Percentiles rank a stretch among this genome's conserved stretches.
Evolutionary conservation across 2,888 invertebrate genomes (phyloP).

Genomic region (Gymnoscelis rufifasciata): DNA sequence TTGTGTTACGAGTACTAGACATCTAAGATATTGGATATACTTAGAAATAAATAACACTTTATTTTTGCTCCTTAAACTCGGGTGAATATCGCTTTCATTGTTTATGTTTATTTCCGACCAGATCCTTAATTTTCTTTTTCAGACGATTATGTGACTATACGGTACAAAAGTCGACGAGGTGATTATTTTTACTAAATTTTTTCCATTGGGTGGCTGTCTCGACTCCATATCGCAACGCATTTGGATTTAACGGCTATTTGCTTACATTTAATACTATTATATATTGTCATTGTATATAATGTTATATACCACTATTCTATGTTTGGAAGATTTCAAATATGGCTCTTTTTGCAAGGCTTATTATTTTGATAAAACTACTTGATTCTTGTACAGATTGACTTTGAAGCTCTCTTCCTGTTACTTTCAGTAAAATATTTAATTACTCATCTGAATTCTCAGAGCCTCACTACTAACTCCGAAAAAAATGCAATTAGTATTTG

Average conservation of each 20-base stretch:
- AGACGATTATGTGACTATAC: conserved; percentile 95
- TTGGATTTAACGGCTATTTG: conserved; percentile 28
- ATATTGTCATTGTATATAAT: conserved; percentile 30
- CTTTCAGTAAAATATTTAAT: no score
- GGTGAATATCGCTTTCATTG: conserved; percentile 6
- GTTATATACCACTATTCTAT: conserved; percentile 1
- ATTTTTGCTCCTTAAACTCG: not conserved
- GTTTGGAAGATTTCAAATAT: not conserved
- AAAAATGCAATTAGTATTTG: no score
- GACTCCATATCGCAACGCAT: conserved; percentile 36
- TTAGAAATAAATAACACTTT: no score
- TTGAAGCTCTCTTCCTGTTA: no score
- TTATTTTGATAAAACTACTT: no score
- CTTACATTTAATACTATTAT: conserved; percentile 27
- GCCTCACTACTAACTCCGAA: no score
- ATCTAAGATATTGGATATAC: no score
- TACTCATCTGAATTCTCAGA: no score
- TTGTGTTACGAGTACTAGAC: no score
- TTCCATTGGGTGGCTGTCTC: conserved; percentile 49
- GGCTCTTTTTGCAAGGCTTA: no score
- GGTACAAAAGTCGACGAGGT: conserved; percentile 95
- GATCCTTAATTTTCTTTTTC: conserved; percentile 78
- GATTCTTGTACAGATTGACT: no score
- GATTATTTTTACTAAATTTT: conserved; percentile 71
- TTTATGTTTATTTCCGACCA: conserved; percentile 29